Evolutionary conservation across 2,888 invertebrate species (phyloP).

Genomic region (Lasiommata megera): DNA sequence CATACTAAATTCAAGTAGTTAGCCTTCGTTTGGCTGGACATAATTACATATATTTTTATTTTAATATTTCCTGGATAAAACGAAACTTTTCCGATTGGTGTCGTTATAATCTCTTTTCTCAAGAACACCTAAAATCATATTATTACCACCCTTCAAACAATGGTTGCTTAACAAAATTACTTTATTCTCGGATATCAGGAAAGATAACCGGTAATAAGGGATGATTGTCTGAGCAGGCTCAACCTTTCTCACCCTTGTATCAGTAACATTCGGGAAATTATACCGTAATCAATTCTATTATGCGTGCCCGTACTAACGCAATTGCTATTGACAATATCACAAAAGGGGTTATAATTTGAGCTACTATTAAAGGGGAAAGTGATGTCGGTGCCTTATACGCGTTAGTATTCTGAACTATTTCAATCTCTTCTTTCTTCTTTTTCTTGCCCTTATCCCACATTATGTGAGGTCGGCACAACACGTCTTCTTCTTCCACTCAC

Average conservation of each 20-base stretch:
- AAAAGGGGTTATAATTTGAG: neutral
- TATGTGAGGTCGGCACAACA: too few relatives aligned
- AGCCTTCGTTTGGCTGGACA: too few relatives aligned
- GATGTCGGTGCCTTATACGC: neutral
- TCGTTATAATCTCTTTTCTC: neutral
- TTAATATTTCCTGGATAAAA: too few relatives aligned
- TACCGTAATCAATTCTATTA: neutral
- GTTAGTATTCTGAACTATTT: too few relatives aligned
- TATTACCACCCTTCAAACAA: conserved; percentile 2
- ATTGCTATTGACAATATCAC: neutral
- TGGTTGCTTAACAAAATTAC: neutral
- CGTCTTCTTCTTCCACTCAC: too few relatives aligned
- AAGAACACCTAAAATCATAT: neutral
- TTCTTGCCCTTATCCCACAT: too few relatives aligned
- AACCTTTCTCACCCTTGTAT: neutral
- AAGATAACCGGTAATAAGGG: conserved; percentile 12
- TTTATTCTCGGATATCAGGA: conserved; percentile 2
- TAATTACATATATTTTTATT: too few relatives aligned
- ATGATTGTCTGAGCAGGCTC: conserved; percentile 4
- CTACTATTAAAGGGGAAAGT: neutral
- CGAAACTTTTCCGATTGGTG: neutral
- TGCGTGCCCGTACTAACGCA: neutral
- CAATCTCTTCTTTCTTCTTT: too few relatives aligned
- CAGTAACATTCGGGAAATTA: neutral
- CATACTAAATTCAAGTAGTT: too few relatives aligned